Evolutionary conservation across 2,797 vertebrate genomes (phyloP).

Genomic region (Lophius americanus): DNA sequence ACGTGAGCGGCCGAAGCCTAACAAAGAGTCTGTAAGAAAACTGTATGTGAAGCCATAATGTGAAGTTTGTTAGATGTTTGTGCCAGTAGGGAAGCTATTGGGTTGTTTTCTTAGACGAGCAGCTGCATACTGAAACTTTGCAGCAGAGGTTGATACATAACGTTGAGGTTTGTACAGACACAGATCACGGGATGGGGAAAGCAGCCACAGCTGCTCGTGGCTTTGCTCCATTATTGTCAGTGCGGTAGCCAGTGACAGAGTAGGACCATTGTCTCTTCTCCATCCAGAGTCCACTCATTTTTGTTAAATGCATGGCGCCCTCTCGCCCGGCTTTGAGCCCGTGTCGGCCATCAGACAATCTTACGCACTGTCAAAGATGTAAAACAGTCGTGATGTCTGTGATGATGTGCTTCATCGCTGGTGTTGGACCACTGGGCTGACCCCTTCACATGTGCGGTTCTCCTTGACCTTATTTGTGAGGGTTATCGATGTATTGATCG

Average conservation of each 20-base stretch:
- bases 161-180: constrained; percentile 16
- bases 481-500: constrained; percentile 20
- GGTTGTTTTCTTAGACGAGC: constrained; percentile 10
- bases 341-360: constrained; percentile 49
- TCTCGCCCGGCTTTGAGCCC: constrained; percentile 39
- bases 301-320: constrained; percentile 32
- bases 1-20: constrained; percentile 1
- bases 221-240: constrained; percentile 38
- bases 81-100: constrained; percentile 8
- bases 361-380: constrained; percentile 40
- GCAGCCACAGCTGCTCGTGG: constrained; percentile 23
- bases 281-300: constrained; percentile 30
- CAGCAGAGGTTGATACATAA: constrained; percentile 11
- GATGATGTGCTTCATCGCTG: constrained; percentile 51
- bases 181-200: constrained; percentile 1
- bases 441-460: constrained; percentile 20
- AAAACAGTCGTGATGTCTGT: constrained; percentile 44
- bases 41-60: constrained; percentile 52
- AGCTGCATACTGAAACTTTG: constrained; percentile 8
- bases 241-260: constrained; percentile 12
- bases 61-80: constrained; percentile 25
- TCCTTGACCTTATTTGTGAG: constrained; percentile 7
- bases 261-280: constrained; percentile 28
- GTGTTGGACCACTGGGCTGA: constrained; percentile 50
- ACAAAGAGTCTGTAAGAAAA: constrained; percentile 22